phyloP scores from a whole-genome alignment of 2,797 vertebrate genomes.

The Eulemur mongoz region DNA sequence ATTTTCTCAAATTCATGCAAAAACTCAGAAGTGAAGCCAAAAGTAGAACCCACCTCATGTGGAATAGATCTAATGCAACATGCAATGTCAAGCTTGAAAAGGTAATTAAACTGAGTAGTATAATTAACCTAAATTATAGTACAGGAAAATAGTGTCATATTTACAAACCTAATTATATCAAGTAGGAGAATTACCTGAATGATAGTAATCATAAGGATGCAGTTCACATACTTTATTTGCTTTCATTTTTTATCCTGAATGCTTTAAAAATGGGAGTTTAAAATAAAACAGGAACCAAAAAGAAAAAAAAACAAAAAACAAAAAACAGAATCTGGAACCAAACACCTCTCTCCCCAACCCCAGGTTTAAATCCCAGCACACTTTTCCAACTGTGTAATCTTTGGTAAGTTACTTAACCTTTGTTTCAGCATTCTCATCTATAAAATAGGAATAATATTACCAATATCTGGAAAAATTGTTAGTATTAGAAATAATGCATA shows the following conservation, averaged over 20 bases:
- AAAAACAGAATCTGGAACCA: neutral
- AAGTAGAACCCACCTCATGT: constrained; percentile 55
- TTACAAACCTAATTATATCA: constrained; percentile 65
- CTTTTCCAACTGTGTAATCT: neutral
- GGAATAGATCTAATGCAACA: constrained; percentile 64
- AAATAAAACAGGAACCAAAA: constrained; percentile 2
- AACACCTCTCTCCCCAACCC: too few relatives aligned
- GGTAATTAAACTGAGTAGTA: constrained; percentile 67
- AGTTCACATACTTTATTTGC: constrained; percentile 29
- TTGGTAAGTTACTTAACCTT: neutral
- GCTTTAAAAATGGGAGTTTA: constrained; percentile 32
- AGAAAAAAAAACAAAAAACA: too few relatives aligned
- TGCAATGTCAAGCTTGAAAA: constrained; percentile 50
- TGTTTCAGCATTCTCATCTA: neutral
- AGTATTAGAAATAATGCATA: neutral
- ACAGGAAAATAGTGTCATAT: constrained; percentile 67
- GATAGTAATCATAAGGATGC: constrained; percentile 54
- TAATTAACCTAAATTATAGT: constrained; percentile 65
- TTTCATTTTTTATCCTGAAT: constrained; percentile 14
- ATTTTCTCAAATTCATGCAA: constrained; percentile 72
- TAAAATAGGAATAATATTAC: constrained; percentile 1
- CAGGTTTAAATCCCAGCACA: neutral
- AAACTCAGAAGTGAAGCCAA: constrained; percentile 59
- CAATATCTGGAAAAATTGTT: neutral
- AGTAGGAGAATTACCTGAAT: constrained; percentile 55